Base-by-base conservation (phyloP, 1,140 invertebrate species). In the Chrysopa pallens region DNA sequence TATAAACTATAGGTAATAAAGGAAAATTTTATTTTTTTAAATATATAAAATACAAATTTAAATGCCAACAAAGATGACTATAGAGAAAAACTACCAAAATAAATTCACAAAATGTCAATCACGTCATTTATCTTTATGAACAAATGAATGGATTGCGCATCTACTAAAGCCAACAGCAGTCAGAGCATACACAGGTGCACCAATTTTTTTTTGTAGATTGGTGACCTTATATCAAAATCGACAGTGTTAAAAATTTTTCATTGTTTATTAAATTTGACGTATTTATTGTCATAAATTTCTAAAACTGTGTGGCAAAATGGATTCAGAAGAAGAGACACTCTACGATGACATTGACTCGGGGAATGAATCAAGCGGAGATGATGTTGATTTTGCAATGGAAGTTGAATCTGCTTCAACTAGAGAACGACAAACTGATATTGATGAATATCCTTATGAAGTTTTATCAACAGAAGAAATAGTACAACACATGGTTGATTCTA, bases 401-500 rank as follows among this genome's bases (percentile, higher is more conserved):
- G 78, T 84, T 53, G 88, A 92, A 59, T 73, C 78, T 46, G 73
- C 76, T 46, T 78, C 74, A 63, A 71, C 70, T 47, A 72, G 75
- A 52, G 84, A 87, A 63, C 71, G 79, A 55, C 76, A 80, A 52
- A 73, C 71, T 45, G 85, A 89, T 52, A 67, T 75, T 36, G 85
- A 95, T 50, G 89, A 94, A 49, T 95, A 90, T 72, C 84, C 83
- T 29, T 94, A 83, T 64, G 84, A 94, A 69, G 89, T 96, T 45
- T 69, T 96, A 39, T 87, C 87, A 33, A 93, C 90, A 17, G 91
- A 96, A 59, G 79, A 93, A 73, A 94, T 96, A 60, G 89, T 96
- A 42, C 82, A 92, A 60, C 85, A 94, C 65, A 96, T 96, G 91
- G 80, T 91, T 37, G 90, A 95, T 63, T 90, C 79, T 55, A 96